Base-by-base conservation (phyloP, 2,888 invertebrate species). In the Falcaria lacertinaria region DNA sequence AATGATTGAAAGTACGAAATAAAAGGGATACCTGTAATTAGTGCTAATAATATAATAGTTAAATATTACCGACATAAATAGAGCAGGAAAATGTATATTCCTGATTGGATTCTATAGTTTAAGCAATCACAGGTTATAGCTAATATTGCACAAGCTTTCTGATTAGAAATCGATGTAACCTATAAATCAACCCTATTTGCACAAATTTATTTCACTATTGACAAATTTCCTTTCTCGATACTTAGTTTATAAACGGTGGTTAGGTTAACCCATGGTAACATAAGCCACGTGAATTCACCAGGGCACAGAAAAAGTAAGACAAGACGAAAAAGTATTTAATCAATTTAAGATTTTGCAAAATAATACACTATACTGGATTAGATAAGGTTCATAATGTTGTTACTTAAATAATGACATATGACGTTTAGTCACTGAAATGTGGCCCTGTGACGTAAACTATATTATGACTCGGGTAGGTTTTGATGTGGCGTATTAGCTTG, bases 401-500 rank as follows among this genome's bases (percentile, higher is more conserved):
- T 17, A 45, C 56, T 25, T 46, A 45, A 39, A 41, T 36, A 34
- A 15, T 19, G 48, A 45, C 38, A 50, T 66, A 61, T 6, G 53
- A 14, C 57, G 34, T 64, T 63, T 48, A 35, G 39, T 37, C 50
- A 40, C 43, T 43, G 8, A 19, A 14, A 15, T 34, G 44, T 3
- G 13, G 45, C 58, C 54, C 60, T 57, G 64, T 79, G 76, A 77
- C 73, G 79, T 70, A 73, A 70, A 64, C 79, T 74, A 80, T 82
- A 82, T 82, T 19, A 28, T 68, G 74, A 70, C 72, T 76, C 61
- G 67, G 69, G 74, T 76, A 80, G 84, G 80, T 86, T 84, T 77
- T 73, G 80, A 80, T 80, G 74, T 80, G 77, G 80, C 74, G 69
- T 86, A 87, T 89, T 85, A 87, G 74, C 79, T 86, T 82, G 85